Evolutionary conservation across 1,140 invertebrate genomes (phyloP).

Genomic region (Drosophila guanche): DNA sequence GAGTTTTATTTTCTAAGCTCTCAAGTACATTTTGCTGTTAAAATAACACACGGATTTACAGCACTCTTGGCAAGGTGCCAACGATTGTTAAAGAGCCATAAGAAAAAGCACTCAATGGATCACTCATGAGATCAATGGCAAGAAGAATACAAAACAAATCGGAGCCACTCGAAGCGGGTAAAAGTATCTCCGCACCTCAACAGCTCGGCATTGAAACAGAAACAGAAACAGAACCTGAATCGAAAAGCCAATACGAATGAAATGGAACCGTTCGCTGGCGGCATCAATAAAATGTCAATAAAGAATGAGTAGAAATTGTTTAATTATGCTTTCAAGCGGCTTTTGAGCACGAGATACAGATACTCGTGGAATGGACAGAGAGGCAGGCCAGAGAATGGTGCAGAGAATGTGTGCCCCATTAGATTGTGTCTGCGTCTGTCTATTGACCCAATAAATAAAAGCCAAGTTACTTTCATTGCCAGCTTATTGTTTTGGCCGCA

Average conservation of each 20-base stretch:
- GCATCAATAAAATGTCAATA: conserved; percentile 80
- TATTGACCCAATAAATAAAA: conserved; percentile 69
- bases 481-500: conserved; percentile 13
- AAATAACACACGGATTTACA: conserved; percentile 14
- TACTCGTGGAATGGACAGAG: conserved; percentile 30
- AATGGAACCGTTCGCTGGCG: conserved; percentile 50
- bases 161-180: conserved; percentile 21
- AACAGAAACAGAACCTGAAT: conserved; percentile 19
- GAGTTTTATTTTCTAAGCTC: too few relatives aligned
- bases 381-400: conserved; percentile 13
- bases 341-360: conserved; percentile 58
- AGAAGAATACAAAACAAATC: conserved; percentile 31
- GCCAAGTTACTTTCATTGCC: conserved; percentile 63
- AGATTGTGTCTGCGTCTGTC: conserved; percentile 34
- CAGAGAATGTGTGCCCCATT: conserved; percentile 31
- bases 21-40: too few relatives aligned
- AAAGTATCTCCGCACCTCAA: conserved; percentile 19
- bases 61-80: too few relatives aligned
- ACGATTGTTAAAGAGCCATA: conserved; percentile 5
- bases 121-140: conserved; percentile 19
- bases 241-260: conserved; percentile 19
- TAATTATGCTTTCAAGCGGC: conserved; percentile 77
- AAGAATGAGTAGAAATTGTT: conserved; percentile 68
- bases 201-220: conserved; percentile 11
- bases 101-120: conserved; percentile 1